Evolutionary conservation across 2,797 vertebrate species (phyloP), one percentile per base, ranked within the genome.

Genomic region (Myotis planiceps): DNA sequence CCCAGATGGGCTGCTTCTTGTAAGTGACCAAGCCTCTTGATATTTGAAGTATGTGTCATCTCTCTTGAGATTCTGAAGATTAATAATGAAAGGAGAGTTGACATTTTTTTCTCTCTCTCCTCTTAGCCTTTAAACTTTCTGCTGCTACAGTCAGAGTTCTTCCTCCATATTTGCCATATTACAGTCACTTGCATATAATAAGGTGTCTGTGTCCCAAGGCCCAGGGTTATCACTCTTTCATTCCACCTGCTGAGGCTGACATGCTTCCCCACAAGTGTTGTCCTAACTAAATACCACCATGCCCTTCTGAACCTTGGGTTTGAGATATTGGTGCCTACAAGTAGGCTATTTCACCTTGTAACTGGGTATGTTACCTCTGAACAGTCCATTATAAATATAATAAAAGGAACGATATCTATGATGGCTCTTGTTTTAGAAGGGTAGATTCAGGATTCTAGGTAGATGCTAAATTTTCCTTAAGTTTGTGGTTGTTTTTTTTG

Each of bases 21-120:
- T 94, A 81, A 94, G 82, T 90, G 90, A 92, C 16, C 71, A 74
- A 95, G 90, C 6, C 88, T 88, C 76, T 90, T 81, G 76, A 85
- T 92, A 94, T 81, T 88, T 78, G 32, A 92, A 95, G 37, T 94
- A 94, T 96, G 94, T 88, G 32, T 69, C 60, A 42, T 79, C 18
- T 72, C 81, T 65, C 88, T 82, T 76, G 88, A 95, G 78, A 95
- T 7, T 29, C 53, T 53, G 72, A 49, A 65, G 81, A 88, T 85
- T 85, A 78, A 82, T 25, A 71, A 75, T 39, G 45, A 60, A 69
- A 96, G 39, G 39, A 92, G 25, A 60, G 51, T 29, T 37, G 76
- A n/a, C 42, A 49, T 66, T 47, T 66, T 63, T n/a, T 1, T 32
- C 9, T 45, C 60, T 51, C 49, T 53, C 10, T 63, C 8, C 21